phyloP scores from a whole-genome alignment of 2,113 vertebrate genomes.

The Hippocampus comes region DNA sequence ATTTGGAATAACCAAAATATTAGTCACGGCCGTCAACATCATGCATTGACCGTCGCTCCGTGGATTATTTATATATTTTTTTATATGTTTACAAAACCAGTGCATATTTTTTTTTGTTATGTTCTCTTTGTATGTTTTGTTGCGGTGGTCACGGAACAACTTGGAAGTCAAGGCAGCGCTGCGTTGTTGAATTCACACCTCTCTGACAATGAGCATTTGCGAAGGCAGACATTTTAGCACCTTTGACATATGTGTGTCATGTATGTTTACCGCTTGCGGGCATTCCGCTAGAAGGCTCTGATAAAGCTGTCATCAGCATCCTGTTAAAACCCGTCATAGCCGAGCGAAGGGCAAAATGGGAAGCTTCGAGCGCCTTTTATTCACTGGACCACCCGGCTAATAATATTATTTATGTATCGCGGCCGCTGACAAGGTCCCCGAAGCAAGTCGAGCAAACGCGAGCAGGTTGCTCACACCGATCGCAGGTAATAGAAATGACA shows the following conservation, averaged over 20 bases:
- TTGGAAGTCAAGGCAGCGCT: not conserved
- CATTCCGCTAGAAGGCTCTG: not conserved
- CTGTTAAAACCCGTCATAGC: not conserved
- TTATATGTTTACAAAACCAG: too few relatives aligned
- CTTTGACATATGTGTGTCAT: not conserved
- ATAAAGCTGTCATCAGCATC: not conserved
- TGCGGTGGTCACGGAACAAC: not conserved
- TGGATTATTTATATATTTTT: too few relatives aligned
- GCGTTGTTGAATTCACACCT: not conserved
- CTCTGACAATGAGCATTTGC: not conserved
- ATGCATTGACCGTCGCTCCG: too few relatives aligned
- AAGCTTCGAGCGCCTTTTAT: conserved; percentile 1
- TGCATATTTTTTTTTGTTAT: too few relatives aligned
- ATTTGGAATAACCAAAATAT: too few relatives aligned
- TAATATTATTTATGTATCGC: conserved; percentile 8
- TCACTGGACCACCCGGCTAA: conserved; percentile 6
- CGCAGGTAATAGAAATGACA: not conserved
- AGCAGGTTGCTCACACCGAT: conserved; percentile 6
- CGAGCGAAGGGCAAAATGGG: not conserved
- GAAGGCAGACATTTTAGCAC: not conserved
- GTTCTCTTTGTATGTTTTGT: too few relatives aligned
- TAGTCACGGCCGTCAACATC: too few relatives aligned
- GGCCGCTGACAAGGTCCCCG: not conserved
- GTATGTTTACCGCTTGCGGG: not conserved
- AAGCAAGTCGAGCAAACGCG: not conserved